A percentile compares a stretch with the other conserved stretches of the same genome.
phyloP scores from a whole-genome alignment of 2,888 invertebrate genomes.

The Synergus laeviventris region DNA sequence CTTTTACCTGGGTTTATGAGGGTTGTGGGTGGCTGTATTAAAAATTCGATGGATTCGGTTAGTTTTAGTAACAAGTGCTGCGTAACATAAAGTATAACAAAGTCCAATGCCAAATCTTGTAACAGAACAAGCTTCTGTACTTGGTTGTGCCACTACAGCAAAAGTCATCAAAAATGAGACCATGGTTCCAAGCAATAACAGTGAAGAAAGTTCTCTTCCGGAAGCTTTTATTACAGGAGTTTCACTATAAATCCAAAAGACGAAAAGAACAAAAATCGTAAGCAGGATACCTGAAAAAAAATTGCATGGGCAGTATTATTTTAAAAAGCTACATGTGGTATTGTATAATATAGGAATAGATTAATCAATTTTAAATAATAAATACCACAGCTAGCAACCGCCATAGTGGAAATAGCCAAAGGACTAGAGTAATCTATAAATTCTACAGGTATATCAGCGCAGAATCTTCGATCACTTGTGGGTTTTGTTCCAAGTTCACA shows the following conservation, averaged over 20 bases:
- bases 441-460: conserved; percentile 75
- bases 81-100: conserved; percentile 78
- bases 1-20: conserved; percentile 74
- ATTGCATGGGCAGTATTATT: too few relatives aligned
- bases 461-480: conserved; percentile 69
- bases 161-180: conserved; percentile 78
- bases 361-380: not conserved
- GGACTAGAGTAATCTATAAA: conserved; percentile 76
- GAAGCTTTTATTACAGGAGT: conserved; percentile 80
- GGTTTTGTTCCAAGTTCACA: conserved; percentile 75
- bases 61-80: conserved; percentile 79
- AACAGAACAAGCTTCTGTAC: conserved; percentile 75
- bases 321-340: too few relatives aligned
- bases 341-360: too few relatives aligned
- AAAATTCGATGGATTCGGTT: conserved; percentile 79
- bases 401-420: conserved; percentile 76
- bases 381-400: conserved; percentile 72
- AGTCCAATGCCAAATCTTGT: conserved; percentile 78
- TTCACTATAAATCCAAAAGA: conserved; percentile 77
- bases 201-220: conserved; percentile 77
- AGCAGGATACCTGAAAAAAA: conserved; percentile 74
- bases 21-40: conserved; percentile 70
- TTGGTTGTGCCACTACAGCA: conserved; percentile 77
- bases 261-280: conserved; percentile 75
- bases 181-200: conserved; percentile 77